Base-by-base conservation (phyloP, 2,113 vertebrate species). In the Zingel zingel region DNA sequence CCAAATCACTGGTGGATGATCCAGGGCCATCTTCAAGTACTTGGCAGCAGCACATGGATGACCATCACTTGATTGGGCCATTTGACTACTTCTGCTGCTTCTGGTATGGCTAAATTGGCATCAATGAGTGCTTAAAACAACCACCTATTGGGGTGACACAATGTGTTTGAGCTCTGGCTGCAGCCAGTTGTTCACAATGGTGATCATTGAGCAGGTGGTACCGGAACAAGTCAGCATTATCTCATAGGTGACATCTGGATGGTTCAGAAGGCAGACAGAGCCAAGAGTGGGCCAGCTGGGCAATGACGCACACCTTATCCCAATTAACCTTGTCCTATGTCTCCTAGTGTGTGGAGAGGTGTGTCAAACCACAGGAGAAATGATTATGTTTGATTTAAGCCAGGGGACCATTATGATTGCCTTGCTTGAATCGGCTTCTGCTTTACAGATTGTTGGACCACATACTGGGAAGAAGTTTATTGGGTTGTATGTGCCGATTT, bases 261-360 rank as follows among this genome's bases (percentile, higher is more conserved):
- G 51, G 54, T 48, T 76, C 2, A 11, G 23, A 47, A 30, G 45
- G 23, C 65, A 74, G n/a, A 36, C 7, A 53, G 25, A 65, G 77
- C 63, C 73, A 77, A 47, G 53, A 62, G 7, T 48, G 1, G 30
- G 43, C 84, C 87, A 84, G 70, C 73, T 86, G 77, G 77, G 73
- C 74, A 70, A 47, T 59, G 51, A 74, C 15, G 18, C 74, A 74
- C 50, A 57, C 36, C 50, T 78, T 64, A 77, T 70, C 69, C 78
- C 74, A 81, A 80, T 85, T 87, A 85, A 87, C 85, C 82, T 81
- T 61, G 36, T 82, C 63, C 59, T 47, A 19, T 39, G 33, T 57
- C 58, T 59, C 18, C 64, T 19, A 15, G 6, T 61, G 63, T 57
- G 65, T 53, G 21, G 14, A 66, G 27, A 51, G 61, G n/a, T 54